Conservation (phyloP, 2,113 vertebrate species). For the Sisor rabdophorus region DNA sequence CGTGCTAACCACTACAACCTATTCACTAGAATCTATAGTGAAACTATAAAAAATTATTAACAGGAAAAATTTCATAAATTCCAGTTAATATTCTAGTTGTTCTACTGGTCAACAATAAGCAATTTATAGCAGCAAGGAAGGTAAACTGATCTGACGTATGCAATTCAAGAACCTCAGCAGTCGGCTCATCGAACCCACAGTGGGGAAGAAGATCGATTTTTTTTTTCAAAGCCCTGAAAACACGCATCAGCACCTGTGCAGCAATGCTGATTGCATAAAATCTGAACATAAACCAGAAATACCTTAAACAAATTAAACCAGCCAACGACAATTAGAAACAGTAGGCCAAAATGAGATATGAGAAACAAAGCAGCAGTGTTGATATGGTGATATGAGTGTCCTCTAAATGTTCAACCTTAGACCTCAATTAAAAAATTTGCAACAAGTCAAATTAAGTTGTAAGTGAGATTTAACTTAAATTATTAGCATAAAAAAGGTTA, state of each 20-base stretch:
- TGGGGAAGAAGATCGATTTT: background rate
- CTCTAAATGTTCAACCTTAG: constrained; percentile 54
- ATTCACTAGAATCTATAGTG: no score
- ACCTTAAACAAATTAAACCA: background rate
- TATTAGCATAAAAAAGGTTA: no score
- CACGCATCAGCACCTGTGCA: constrained; percentile 33
- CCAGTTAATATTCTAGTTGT: background rate
- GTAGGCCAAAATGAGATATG: background rate
- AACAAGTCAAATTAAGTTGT: constrained; percentile 47
- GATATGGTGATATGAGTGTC: constrained; percentile 1
- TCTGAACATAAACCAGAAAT: background rate
- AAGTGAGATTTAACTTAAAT: constrained; percentile 52
- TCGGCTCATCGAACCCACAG: background rate
- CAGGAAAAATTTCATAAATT: background rate
- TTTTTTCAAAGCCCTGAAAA: constrained; percentile 7
- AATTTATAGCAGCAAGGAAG: background rate
- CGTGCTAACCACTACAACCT: no score
- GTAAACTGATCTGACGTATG: background rate
- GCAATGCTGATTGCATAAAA: constrained; percentile 17
- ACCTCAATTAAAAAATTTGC: constrained; percentile 58
- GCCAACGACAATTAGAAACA: constrained; percentile 15
- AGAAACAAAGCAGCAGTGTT: background rate
- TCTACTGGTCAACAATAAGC: background rate
- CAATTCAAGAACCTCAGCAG: background rate
- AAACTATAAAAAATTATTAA: background rate